Evolutionary conservation across 2,888 invertebrate species (phyloP).

Genomic region (Balanococcus diminutus): DNA sequence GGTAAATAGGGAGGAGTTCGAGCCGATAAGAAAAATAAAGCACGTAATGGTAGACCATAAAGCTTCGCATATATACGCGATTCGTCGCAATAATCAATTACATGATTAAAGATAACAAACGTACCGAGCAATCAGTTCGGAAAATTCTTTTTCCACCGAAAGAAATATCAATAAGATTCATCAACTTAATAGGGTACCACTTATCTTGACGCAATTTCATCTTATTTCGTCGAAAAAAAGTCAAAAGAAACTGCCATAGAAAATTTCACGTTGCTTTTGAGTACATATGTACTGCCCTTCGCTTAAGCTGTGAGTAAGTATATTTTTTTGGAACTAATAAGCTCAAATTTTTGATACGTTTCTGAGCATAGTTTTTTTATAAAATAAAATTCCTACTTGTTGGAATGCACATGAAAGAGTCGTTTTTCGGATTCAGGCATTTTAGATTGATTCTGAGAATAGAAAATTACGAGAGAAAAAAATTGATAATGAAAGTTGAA

Average conservation of each 20-base stretch:
- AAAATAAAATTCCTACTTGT: no score
- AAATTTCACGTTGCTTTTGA: background rate
- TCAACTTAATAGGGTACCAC: slow-evolving; percentile 1
- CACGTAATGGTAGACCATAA: background rate
- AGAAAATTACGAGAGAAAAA: no score
- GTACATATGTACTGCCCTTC: background rate
- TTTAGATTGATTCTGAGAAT: no score
- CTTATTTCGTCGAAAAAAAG: background rate
- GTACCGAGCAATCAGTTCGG: background rate
- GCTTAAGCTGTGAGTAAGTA: background rate
- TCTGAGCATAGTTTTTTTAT: no score
- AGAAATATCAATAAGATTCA: slow-evolving; percentile 22
- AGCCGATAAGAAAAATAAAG: background rate
- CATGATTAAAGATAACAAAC: slow-evolving; percentile 10
- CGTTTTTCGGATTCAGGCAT: no score
- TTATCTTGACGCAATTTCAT: slow-evolving; percentile 25
- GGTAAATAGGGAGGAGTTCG: background rate
- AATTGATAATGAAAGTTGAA: no score
- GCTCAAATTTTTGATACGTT: no score
- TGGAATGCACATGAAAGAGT: no score
- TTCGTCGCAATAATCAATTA: slow-evolving; percentile 2
- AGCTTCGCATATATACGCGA: background rate
- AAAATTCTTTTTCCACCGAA: background rate
- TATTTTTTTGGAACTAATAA: no score
- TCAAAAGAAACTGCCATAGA: background rate